Conservation (phyloP, 2,888 invertebrate species). For the Heterodera filipjevi region DNA sequence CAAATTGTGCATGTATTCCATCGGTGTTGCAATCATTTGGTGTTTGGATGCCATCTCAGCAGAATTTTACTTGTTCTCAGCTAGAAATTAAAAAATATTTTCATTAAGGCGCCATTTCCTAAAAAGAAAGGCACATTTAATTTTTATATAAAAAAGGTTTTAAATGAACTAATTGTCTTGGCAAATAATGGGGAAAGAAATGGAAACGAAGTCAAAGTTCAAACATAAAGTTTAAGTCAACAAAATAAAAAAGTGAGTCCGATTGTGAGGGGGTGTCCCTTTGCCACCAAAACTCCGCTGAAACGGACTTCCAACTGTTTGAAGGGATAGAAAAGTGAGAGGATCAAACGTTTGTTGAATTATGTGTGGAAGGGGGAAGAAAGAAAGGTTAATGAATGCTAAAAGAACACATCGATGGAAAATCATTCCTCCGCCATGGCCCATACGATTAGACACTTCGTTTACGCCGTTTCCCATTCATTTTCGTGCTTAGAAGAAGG, state of each 20-base stretch:
- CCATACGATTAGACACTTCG: neutral
- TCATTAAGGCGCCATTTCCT: too few relatives aligned
- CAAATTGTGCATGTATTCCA: slow-evolving; percentile 35
- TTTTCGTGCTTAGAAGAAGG: neutral
- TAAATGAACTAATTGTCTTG: neutral
- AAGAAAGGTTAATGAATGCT: neutral
- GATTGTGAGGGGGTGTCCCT: neutral
- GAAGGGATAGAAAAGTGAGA: neutral
- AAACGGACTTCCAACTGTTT: neutral
- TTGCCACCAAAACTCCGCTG: neutral
- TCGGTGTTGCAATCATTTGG: neutral
- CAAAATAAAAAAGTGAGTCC: neutral
- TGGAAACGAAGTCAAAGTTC: neutral
- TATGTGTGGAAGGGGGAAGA: neutral
- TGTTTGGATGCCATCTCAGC: neutral
- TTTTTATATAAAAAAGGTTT: too few relatives aligned
- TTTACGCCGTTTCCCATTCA: neutral
- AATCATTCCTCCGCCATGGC: neutral
- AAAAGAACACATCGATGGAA: neutral
- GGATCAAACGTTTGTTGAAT: neutral
- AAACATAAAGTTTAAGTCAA: neutral
- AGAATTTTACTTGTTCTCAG: too few relatives aligned
- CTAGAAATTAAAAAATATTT: too few relatives aligned
- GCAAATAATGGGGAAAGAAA: neutral
- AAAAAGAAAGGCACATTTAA: too few relatives aligned